These are phyloP conservation scores for Hydropsyche betteni DNA, from an alignment of 2,888 invertebrate species.

Conservation along the genomic window DNA sequence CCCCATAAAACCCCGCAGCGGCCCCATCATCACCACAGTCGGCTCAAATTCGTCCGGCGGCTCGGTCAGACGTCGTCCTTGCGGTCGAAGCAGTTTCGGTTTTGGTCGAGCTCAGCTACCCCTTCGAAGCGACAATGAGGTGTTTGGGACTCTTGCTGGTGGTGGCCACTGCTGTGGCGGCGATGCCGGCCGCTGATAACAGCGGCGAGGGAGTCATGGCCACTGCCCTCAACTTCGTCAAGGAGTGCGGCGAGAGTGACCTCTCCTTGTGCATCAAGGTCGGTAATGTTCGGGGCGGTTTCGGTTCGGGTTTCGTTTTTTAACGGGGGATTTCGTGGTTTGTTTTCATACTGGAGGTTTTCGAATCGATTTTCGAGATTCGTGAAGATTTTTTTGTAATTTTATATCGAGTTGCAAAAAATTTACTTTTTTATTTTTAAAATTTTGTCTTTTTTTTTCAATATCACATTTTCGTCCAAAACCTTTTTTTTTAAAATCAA, in stretches of 20 bases:
- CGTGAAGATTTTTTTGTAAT: too few species aligned
- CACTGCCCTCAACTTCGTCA: conserved; percentile 73
- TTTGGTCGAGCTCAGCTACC: background rate
- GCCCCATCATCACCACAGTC: conserved; percentile 48
- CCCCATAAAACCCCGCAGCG: conserved; percentile 46
- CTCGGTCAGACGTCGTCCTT: conserved; percentile 10
- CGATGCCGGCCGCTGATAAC: conserved; percentile 59
- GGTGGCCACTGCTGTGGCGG: conserved; percentile 61
- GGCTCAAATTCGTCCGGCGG: conserved; percentile 43
- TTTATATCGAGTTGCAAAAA: too few species aligned
- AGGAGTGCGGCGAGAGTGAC: conserved; percentile 76
- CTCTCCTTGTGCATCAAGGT: conserved; percentile 74
- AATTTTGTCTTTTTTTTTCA: too few species aligned
- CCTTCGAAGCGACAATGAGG: conserved; percentile 59
- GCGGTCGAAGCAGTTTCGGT: background rate
- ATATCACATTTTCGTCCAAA: too few species aligned
- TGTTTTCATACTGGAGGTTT: too few species aligned
- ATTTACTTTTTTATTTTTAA: too few species aligned
- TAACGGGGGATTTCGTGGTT: too few species aligned
- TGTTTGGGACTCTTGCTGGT: conserved; percentile 62
- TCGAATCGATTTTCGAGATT: too few species aligned
- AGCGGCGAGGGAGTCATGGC: conserved; percentile 66
- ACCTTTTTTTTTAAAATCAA: too few species aligned
- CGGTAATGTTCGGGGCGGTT: background rate
- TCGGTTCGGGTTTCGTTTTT: too few species aligned